These are phyloP conservation scores for Neotragus moschatus DNA, from an alignment of 2,113 vertebrate genomes.

Conservation along the genomic window DNA sequence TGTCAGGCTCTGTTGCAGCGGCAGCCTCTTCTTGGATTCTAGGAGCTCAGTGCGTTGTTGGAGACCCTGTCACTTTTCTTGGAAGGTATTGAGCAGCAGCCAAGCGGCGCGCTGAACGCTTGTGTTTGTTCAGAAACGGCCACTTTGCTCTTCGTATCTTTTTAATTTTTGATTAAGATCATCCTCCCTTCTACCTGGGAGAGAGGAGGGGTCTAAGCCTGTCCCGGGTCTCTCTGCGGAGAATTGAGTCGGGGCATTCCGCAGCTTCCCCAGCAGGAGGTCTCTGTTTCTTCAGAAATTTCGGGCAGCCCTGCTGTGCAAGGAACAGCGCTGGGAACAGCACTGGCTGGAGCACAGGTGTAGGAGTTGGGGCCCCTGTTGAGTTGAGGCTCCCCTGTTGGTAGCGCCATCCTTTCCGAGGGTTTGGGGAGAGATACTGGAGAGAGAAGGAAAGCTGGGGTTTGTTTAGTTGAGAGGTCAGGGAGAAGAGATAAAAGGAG, in stretches of 20 bases:
- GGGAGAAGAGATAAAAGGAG: background rate
- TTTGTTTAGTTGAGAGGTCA: background rate
- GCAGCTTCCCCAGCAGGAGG: background rate
- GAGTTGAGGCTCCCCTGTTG: background rate
- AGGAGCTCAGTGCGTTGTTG: background rate
- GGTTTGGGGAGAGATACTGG: background rate
- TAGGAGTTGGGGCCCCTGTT: background rate
- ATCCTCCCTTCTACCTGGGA: background rate
- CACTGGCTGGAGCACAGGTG: no score
- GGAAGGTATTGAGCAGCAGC: background rate
- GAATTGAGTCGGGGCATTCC: background rate
- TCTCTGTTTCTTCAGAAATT: background rate
- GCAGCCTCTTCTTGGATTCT: background rate
- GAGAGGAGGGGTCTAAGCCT: background rate
- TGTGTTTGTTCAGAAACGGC: background rate
- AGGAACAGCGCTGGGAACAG: background rate
- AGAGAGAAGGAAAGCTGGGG: background rate
- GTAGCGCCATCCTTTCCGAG: background rate
- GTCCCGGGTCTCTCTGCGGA: accelerated
- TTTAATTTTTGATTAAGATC: background rate
- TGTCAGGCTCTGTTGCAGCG: accelerated
- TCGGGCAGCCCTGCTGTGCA: background rate
- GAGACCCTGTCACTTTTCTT: background rate
- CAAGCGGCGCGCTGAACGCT: accelerated
- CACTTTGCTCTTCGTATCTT: background rate